phyloP scores from a whole-genome alignment of 2,113 vertebrate genomes.

The Bujurquina vittata region DNA sequence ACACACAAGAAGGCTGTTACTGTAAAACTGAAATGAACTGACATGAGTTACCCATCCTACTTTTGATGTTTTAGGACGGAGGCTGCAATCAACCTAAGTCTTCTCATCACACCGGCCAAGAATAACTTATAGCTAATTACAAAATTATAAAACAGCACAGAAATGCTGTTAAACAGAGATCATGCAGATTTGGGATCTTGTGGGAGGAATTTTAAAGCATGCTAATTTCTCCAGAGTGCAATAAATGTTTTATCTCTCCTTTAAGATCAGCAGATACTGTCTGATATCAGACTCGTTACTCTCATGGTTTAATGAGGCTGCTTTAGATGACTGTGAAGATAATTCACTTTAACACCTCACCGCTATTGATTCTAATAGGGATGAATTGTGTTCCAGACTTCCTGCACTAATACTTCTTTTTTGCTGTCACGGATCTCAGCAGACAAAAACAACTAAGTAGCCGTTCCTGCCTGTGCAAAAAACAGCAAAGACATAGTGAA shows the following conservation, averaged over 20 bases:
- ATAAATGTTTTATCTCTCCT: slow-evolving; percentile 54
- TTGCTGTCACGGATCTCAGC: not conserved
- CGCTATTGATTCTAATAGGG: slow-evolving; percentile 53
- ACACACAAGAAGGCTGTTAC: not conserved
- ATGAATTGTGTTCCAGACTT: slow-evolving; percentile 35
- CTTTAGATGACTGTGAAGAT: slow-evolving; percentile 45
- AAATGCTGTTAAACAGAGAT: slow-evolving; percentile 22
- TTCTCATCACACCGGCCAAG: slow-evolving; percentile 7
- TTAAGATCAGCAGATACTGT: slow-evolving; percentile 42
- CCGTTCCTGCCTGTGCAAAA: not conserved
- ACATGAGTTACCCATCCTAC: not conserved
- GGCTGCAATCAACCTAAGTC: slow-evolving; percentile 19
- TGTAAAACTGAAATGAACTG: slow-evolving; percentile 1
- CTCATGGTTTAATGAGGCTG: slow-evolving; percentile 53
- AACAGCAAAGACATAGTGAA: not conserved
- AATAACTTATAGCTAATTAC: slow-evolving; percentile 43
- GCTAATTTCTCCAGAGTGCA: slow-evolving; percentile 52
- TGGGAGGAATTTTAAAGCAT: slow-evolving; percentile 39
- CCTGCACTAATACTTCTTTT: slow-evolving; percentile 9
- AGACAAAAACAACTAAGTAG: not conserved
- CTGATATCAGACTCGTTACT: slow-evolving; percentile 47
- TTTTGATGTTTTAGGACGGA: slow-evolving; percentile 30
- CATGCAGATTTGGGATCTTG: not conserved
- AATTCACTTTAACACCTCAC: slow-evolving; percentile 44
- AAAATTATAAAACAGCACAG: slow-evolving; percentile 26